Conservation (phyloP, 1,140 invertebrate genomes). For the Musca domestica region DNA sequence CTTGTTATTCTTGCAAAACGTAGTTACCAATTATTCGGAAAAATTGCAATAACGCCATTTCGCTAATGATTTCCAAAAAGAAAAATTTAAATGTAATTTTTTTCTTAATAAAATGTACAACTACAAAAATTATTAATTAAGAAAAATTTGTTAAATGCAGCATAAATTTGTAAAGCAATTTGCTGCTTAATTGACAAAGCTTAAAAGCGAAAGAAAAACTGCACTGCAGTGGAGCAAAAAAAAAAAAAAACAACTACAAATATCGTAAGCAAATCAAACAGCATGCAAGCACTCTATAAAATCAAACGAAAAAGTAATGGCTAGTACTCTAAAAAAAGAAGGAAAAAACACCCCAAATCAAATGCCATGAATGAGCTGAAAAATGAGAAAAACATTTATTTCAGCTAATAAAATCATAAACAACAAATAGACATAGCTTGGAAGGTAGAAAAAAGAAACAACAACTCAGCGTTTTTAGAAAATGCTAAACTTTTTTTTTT, state of each 20-base stretch:
- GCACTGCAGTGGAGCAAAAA: background rate
- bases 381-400: constrained; percentile 32
- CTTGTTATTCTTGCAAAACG: too few relatives aligned
- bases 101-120: too few relatives aligned
- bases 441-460: background rate
- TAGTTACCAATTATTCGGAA: too few relatives aligned
- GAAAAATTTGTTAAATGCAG: constrained; percentile 43
- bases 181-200: constrained; percentile 51
- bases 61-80: too few relatives aligned
- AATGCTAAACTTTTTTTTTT: background rate
- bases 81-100: too few relatives aligned
- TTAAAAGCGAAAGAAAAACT: constrained; percentile 30
- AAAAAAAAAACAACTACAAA: constrained; percentile 24
- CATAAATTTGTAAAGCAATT: constrained; percentile 50
- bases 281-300: constrained; percentile 37
- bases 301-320: background rate
- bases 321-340: background rate
- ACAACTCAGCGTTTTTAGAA: background rate
- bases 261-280: constrained; percentile 38
- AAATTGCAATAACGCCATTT: too few relatives aligned
- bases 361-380: background rate
- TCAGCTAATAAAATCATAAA: constrained; percentile 50
- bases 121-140: constrained; percentile 30
- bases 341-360: background rate
- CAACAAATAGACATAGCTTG: constrained; percentile 37